Conservation (phyloP, 2,888 invertebrate species). For the Apeira syringaria region DNA sequence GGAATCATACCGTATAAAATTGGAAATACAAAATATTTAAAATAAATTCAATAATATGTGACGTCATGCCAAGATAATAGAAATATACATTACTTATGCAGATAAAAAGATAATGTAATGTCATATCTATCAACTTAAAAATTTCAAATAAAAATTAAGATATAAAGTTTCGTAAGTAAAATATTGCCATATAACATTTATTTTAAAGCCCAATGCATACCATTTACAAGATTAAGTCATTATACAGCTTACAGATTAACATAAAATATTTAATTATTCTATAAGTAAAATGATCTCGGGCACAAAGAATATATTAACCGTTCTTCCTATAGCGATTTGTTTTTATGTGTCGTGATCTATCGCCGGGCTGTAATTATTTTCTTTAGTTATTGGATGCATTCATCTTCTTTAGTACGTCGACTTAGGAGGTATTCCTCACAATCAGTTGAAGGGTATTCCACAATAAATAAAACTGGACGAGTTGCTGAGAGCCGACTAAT, state of each 20-base stretch:
- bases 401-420: slow-evolving; percentile 37
- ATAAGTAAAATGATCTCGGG: slow-evolving; percentile 21
- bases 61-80: too few species aligned
- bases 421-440: slow-evolving; percentile 58
- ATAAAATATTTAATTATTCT: slow-evolving; percentile 21
- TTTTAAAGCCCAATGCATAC: slow-evolving; percentile 1
- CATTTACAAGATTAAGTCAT: slow-evolving; percentile 7
- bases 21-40: too few species aligned
- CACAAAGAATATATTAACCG: slow-evolving; percentile 21
- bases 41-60: too few species aligned
- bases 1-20: too few species aligned
- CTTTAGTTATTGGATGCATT: slow-evolving; percentile 25
- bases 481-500: slow-evolving; percentile 72
- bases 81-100: too few species aligned
- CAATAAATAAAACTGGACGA: slow-evolving; percentile 70
- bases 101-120: too few species aligned
- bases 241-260: slow-evolving; percentile 19
- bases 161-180: too few species aligned
- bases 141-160: too few species aligned
- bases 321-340: slow-evolving; percentile 15
- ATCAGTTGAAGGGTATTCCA: slow-evolving; percentile 66
- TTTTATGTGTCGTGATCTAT: slow-evolving; percentile 32
- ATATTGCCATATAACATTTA: not conserved
- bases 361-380: slow-evolving; percentile 29
- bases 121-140: too few species aligned